phyloP scores from a whole-genome alignment of 2,888 invertebrate species.

The Pristionchus mayeri region DNA sequence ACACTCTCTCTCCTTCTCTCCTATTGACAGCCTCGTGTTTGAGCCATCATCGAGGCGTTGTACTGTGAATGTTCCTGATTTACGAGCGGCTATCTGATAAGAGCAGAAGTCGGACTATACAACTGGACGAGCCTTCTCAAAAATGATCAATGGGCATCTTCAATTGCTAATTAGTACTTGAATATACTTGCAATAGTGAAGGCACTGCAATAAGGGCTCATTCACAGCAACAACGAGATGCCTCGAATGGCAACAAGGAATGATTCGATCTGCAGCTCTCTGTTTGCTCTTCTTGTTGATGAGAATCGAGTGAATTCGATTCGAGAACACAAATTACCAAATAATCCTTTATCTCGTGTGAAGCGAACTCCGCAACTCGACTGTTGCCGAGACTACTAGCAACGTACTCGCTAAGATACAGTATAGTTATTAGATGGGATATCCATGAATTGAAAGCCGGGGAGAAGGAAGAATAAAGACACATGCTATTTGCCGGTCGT shows the following conservation, averaged over 20 bases:
- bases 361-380: background rate
- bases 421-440: conserved; percentile 10
- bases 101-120: background rate
- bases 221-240: too few species aligned
- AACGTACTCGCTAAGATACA: background rate
- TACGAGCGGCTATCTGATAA: conserved; percentile 14
- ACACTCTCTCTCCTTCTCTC: background rate
- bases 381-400: conserved; percentile 17
- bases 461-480: background rate
- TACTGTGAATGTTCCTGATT: background rate
- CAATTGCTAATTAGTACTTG: too few species aligned
- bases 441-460: background rate
- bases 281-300: too few species aligned
- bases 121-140: background rate
- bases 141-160: background rate
- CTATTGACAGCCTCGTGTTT: conserved; percentile 26
- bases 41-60: background rate
- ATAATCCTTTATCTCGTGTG: background rate
- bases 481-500: conserved; percentile 24
- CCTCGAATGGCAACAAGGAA: too few species aligned
- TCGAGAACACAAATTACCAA: background rate
- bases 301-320: too few species aligned
- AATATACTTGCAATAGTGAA: too few species aligned
- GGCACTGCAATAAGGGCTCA: too few species aligned
- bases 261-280: too few species aligned